Percentiles rank a stretch among this genome's conserved stretches.
These are phyloP conservation scores for Cladopsammia gracilis DNA, from an alignment of 64 coral and sea anemone species.

Conservation along the genomic window DNA sequence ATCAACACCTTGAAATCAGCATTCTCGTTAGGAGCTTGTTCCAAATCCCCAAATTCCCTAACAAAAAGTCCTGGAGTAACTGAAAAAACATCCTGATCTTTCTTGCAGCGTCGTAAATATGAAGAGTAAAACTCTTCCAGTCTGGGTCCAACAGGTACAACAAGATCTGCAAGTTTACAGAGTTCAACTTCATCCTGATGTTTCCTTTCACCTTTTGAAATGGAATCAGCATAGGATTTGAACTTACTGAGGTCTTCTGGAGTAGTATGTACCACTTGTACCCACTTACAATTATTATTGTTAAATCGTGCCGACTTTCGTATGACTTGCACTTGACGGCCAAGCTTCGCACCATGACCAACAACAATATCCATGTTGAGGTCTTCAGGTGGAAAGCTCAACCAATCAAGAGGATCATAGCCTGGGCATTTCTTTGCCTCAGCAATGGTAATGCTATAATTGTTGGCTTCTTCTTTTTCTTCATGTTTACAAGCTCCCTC, in stretches of 20 bases:
- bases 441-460: background rate
- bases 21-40: background rate
- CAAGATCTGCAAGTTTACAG: background rate
- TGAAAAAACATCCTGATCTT: background rate
- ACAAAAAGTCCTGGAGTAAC: slow-evolving; percentile 4
- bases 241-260: slow-evolving; percentile 12
- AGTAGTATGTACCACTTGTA: slow-evolving; percentile 27
- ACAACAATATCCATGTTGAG: background rate
- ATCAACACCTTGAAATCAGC: background rate
- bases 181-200: slow-evolving; percentile 3
- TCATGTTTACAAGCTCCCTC: background rate
- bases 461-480: background rate
- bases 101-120: background rate
- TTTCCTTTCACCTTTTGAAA: background rate
- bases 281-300: slow-evolving; percentile 20
- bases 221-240: background rate
- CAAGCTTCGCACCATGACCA: slow-evolving; percentile 49
- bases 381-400: background rate
- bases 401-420: background rate
- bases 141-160: background rate
- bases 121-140: background rate
- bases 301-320: background rate
- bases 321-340: background rate
- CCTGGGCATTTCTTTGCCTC: background rate
- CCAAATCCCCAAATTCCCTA: background rate